Conservation (phyloP, 1,140 invertebrate genomes). For the Eriocheir sinensis region DNA sequence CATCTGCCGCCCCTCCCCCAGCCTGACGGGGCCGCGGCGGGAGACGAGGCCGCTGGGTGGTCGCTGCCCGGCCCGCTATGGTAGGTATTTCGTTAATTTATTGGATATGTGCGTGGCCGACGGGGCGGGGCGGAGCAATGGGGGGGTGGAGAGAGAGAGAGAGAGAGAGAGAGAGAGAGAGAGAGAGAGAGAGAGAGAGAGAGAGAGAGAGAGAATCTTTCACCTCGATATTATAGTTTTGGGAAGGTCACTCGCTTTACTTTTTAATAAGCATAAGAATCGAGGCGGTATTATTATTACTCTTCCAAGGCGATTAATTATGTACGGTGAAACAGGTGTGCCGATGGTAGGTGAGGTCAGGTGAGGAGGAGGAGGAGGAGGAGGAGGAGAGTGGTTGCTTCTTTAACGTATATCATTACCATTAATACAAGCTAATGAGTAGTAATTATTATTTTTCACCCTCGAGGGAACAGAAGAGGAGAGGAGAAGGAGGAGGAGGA, state of each 20-base stretch:
- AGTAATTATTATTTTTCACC: background rate
- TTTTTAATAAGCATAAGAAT: no score
- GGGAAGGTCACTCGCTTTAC: no score
- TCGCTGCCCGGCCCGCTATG: background rate
- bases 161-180: background rate
- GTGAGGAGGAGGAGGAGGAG: background rate
- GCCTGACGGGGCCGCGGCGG: no score
- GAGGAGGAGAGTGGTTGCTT: background rate
- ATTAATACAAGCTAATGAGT: conserved; percentile 6
- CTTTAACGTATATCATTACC: background rate
- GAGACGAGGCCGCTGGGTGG: no score
- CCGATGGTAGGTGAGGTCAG: no score
- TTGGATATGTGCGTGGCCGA: background rate
- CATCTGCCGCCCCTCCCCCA: no score
- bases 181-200: background rate
- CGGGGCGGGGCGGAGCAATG: background rate
- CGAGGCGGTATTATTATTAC: no score
- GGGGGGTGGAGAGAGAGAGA: background rate
- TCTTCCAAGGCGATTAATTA: no score
- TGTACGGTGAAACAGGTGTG: no score
- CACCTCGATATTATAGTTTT: no score
- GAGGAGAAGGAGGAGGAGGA: background rate
- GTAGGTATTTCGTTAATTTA: background rate
- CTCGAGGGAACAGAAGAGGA: background rate
- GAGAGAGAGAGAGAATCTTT: no score